These are phyloP conservation scores for Silvanus unidentatus DNA, from an alignment of 2,888 invertebrate species.

Conservation along the genomic window DNA sequence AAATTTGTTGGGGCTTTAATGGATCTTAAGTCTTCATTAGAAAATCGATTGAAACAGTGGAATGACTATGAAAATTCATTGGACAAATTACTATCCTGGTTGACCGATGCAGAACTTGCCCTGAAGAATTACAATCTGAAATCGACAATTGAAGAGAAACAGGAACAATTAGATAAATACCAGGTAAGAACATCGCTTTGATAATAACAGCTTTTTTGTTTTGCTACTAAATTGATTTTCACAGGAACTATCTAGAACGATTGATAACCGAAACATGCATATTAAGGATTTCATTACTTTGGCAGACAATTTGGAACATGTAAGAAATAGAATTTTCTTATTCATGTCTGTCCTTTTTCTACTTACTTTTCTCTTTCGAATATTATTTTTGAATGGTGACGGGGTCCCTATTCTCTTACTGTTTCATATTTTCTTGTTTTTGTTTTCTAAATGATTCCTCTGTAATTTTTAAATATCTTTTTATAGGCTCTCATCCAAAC, in stretches of 20 bases:
- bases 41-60: constrained; percentile 85
- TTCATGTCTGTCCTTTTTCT: constrained; percentile 10
- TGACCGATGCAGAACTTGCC: constrained; percentile 77
- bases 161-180: constrained; percentile 83
- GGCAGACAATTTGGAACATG: constrained; percentile 78
- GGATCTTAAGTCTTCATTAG: constrained; percentile 73
- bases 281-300: constrained; percentile 67
- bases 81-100: constrained; percentile 75
- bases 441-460: constrained; percentile 11
- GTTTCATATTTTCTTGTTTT: constrained; percentile 3
- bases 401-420: background rate
- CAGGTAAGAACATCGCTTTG: constrained; percentile 59
- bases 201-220: constrained; percentile 2
- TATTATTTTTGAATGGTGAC: constrained; percentile 1
- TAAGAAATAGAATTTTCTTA: constrained; percentile 50
- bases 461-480: constrained; percentile 22
- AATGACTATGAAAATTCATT: constrained; percentile 82
- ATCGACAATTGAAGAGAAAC: constrained; percentile 82
- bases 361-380: background rate
- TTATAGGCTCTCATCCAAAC: constrained; percentile 71
- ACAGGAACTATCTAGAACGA: constrained; percentile 71
- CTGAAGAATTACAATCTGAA: constrained; percentile 80
- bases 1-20: constrained; percentile 71
- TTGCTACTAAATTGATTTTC: constrained; percentile 23
- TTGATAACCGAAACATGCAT: constrained; percentile 66